Conservation (phyloP, 2,113 vertebrate species). For the Podocnemis expansa region DNA sequence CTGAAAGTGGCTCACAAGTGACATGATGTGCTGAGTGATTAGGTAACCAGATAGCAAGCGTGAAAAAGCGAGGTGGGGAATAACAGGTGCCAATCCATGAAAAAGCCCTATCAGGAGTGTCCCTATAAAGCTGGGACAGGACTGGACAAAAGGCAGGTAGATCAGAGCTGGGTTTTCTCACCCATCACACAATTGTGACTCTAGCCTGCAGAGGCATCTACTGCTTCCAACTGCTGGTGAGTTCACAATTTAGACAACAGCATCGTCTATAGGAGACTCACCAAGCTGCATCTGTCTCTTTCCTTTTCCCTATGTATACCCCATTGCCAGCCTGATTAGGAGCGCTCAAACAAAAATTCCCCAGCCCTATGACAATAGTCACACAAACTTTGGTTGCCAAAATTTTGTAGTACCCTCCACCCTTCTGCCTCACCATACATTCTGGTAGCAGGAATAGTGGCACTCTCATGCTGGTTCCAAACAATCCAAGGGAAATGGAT, state of each 20-base stretch:
- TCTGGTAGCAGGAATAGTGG: neutral
- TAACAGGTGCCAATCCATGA: too few relatives aligned
- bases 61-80: too few relatives aligned
- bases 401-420: neutral
- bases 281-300: neutral
- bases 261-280: neutral
- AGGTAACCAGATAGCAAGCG: too few relatives aligned
- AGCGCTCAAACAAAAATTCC: neutral
- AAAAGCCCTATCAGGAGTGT: too few relatives aligned
- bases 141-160: neutral
- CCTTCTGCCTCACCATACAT: too few relatives aligned
- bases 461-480: neutral
- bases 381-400: neutral
- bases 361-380: neutral
- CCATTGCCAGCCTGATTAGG: rapidly evolving
- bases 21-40: too few relatives aligned
- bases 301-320: neutral
- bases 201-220: neutral
- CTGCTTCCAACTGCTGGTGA: neutral
- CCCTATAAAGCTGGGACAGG: too few relatives aligned
- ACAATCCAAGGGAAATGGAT: neutral
- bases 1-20: neutral
- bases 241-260: neutral
- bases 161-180: neutral
- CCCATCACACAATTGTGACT: neutral